phyloP scores from a whole-genome alignment of 2,888 invertebrate genomes.

The Drosophila ezoana region DNA sequence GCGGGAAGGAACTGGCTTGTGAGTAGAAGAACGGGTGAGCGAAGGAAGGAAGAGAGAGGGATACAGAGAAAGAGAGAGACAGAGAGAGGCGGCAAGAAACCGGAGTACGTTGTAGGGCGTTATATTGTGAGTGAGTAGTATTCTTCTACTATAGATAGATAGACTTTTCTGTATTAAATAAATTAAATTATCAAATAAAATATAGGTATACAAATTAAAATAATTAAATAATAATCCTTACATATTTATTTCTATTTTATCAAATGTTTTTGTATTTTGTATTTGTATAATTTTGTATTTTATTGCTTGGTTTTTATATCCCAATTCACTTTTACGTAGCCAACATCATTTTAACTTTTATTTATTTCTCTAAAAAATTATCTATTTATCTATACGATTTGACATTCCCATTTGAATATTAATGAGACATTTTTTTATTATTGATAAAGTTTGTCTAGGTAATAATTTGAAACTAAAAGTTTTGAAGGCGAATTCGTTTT shows the following conservation, averaged over 20 bases:
- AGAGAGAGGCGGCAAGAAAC: neutral
- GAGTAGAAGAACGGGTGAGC: neutral
- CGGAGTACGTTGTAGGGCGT: neutral
- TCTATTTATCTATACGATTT: neutral
- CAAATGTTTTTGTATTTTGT: too few relatives aligned
- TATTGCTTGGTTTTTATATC: too few relatives aligned
- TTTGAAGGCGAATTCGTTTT: neutral
- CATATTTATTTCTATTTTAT: neutral
- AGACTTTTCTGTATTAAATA: too few relatives aligned
- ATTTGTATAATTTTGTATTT: too few relatives aligned
- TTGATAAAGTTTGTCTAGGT: neutral
- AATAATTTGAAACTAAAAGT: neutral
- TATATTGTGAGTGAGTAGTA: slow-evolving; percentile 1
- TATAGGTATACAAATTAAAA: too few relatives aligned
- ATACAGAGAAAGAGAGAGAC: neutral
- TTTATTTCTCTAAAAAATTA: neutral
- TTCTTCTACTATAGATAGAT: too few relatives aligned
- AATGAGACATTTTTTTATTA: neutral
- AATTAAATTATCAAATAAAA: too few relatives aligned
- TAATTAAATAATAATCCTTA: neutral
- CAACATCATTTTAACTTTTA: neutral
- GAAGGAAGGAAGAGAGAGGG: neutral
- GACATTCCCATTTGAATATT: neutral
- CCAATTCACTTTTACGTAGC: neutral
- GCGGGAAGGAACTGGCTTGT: neutral